Evolutionary conservation across 2,113 vertebrate species (phyloP).

Genomic region (Eulemur rufifrons): DNA sequence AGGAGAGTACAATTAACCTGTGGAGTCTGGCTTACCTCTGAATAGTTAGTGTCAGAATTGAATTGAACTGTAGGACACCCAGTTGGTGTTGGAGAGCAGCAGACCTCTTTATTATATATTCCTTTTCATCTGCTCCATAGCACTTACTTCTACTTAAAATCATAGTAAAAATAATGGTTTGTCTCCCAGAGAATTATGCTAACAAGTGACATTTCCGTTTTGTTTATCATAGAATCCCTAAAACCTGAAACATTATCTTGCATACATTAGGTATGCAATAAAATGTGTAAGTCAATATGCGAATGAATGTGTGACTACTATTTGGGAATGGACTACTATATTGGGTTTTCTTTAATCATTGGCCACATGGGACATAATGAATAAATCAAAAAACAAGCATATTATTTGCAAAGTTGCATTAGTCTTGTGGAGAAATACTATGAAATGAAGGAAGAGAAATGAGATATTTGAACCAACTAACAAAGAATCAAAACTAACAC

Average conservation of each 20-base stretch:
- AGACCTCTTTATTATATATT: background rate
- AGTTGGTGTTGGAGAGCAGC: background rate
- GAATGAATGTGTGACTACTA: background rate
- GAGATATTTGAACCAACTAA: background rate
- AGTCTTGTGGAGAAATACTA: background rate
- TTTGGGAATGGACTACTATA: background rate
- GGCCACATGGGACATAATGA: background rate
- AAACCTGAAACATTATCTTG: background rate
- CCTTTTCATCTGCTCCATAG: background rate
- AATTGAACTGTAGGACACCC: no score
- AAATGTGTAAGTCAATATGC: background rate
- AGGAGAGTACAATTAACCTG: background rate
- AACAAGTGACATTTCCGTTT: background rate
- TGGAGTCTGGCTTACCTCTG: background rate
- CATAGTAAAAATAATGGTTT: background rate
- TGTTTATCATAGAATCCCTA: background rate
- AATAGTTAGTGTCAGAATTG: background rate
- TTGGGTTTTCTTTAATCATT: background rate
- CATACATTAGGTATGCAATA: background rate
- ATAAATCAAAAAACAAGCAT: background rate
- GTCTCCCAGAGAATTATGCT: background rate
- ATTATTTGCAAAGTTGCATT: background rate
- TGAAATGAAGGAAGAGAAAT: background rate
- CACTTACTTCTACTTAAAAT: background rate
- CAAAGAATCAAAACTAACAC: background rate